A percentile compares a stretch with the other conserved stretches of the same genome.
These are phyloP conservation scores for Acrossocheilus fasciatus DNA, from an alignment of 2,797 vertebrate species.

Conservation along the genomic window DNA sequence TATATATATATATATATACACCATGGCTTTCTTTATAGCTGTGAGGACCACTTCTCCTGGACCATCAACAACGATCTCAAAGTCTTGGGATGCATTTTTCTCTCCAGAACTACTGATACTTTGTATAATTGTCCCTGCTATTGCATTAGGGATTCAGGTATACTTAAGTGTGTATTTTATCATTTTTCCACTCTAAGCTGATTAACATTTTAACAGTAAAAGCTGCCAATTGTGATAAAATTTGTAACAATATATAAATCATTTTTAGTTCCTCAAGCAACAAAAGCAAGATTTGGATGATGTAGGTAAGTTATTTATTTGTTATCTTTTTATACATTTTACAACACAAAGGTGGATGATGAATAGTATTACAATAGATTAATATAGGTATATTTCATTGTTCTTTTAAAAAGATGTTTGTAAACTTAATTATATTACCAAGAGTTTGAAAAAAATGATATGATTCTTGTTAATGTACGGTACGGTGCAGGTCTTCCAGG, in stretches of 20 bases:
- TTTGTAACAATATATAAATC: neutral
- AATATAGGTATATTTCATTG: neutral
- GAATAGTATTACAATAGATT: neutral
- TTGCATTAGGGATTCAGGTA: conserved; percentile 9
- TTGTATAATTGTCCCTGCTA: neutral
- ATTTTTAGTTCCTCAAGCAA: neutral
- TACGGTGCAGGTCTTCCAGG: neutral
- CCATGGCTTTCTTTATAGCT: neutral
- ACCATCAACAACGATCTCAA: neutral
- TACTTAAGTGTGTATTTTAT: neutral
- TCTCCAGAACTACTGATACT: neutral
- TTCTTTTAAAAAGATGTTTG: neutral
- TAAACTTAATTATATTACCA: neutral
- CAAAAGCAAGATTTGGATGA: neutral
- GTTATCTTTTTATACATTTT: neutral
- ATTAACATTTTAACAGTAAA: neutral
- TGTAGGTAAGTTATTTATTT: conserved; percentile 10
- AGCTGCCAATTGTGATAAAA: neutral
- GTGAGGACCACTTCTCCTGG: neutral
- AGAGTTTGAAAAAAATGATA: neutral
- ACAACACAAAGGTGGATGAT: neutral
- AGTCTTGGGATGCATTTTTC: neutral
- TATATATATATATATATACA: too few species aligned
- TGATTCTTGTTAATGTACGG: neutral
- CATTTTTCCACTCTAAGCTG: neutral